These are phyloP conservation scores for Cherax quadricarinatus DNA, from an alignment of 1,140 invertebrate genomes.

Conservation along the genomic window DNA sequence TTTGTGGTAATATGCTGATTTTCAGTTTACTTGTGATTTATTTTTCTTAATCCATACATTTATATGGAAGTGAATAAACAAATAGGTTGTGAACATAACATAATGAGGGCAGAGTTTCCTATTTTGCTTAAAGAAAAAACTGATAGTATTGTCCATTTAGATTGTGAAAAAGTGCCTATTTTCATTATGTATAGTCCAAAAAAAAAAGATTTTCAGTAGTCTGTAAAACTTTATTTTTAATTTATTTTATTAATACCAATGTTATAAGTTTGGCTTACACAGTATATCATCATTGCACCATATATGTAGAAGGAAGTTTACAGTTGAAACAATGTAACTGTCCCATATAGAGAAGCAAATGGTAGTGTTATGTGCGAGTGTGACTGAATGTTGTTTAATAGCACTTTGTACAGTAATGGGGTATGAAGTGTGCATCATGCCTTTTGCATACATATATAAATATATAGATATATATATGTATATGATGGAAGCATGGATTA, in stretches of 20 bases:
- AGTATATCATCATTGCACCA: constrained; percentile 65
- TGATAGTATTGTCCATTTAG: constrained; percentile 59
- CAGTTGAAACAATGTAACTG: constrained; percentile 42
- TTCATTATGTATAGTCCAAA: constrained; percentile 64
- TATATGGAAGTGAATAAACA: constrained; percentile 40
- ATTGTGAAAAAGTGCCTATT: constrained; percentile 66
- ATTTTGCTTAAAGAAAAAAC: constrained; percentile 47
- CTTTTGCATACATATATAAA: constrained; percentile 27
- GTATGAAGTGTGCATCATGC: constrained; percentile 62
- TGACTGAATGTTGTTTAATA: constrained; percentile 43
- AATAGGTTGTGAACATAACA: constrained; percentile 64
- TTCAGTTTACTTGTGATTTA: constrained; percentile 20
- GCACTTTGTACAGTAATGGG: constrained; percentile 47
- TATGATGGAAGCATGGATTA: constrained; percentile 29
- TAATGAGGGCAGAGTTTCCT: constrained; percentile 50
- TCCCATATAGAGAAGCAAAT: constrained; percentile 46
- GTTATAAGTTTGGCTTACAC: constrained; percentile 53
- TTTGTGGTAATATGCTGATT: constrained; percentile 11
- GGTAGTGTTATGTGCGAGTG: constrained; percentile 48
- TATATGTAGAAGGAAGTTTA: constrained; percentile 34
- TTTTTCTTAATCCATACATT: constrained; percentile 42
- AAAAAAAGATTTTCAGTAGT: constrained; percentile 41
- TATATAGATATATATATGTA: background rate
- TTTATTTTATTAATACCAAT: constrained; percentile 34
- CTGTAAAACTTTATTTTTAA: constrained; percentile 16